Evolutionary conservation across 2,797 vertebrate genomes (phyloP).

Genomic region (Paratrypauchen microcephalus): DNA sequence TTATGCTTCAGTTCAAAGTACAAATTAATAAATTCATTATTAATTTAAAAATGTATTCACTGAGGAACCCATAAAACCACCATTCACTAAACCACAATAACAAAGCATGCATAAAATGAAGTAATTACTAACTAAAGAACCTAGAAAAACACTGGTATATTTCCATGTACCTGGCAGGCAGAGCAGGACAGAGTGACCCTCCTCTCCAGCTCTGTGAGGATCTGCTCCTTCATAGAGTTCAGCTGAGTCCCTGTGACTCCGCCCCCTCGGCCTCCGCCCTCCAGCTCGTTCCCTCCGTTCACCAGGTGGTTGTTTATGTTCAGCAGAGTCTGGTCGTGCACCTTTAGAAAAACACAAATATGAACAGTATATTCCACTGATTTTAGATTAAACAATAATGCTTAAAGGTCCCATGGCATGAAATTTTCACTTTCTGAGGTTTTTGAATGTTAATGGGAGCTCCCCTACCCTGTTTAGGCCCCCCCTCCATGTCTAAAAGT

Average conservation of each 20-base stretch:
- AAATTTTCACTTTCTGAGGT: no score
- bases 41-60: no score
- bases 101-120: not conserved
- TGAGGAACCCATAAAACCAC: no score
- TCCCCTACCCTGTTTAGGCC: no score
- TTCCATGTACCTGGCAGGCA: constrained; percentile 73
- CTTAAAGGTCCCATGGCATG: no score
- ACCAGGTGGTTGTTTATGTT: constrained; percentile 82
- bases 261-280: constrained; percentile 29
- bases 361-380: not conserved
- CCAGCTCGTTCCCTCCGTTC: constrained; percentile 64
- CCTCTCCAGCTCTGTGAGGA: constrained; percentile 81
- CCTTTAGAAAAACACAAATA: constrained; percentile 43
- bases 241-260: constrained; percentile 50
- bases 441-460: no score
- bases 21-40: no score
- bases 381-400: no score
- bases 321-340: constrained; percentile 82
- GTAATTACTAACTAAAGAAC: not conserved
- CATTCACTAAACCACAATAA: no score
- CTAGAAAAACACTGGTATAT: not conserved
- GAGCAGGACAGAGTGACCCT: constrained; percentile 85
- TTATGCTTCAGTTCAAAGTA: no score
- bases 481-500: no score
- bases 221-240: constrained; percentile 68